Conservation (phyloP, 2,797 vertebrate genomes). For the Geotrypetes seraphini region DNA sequence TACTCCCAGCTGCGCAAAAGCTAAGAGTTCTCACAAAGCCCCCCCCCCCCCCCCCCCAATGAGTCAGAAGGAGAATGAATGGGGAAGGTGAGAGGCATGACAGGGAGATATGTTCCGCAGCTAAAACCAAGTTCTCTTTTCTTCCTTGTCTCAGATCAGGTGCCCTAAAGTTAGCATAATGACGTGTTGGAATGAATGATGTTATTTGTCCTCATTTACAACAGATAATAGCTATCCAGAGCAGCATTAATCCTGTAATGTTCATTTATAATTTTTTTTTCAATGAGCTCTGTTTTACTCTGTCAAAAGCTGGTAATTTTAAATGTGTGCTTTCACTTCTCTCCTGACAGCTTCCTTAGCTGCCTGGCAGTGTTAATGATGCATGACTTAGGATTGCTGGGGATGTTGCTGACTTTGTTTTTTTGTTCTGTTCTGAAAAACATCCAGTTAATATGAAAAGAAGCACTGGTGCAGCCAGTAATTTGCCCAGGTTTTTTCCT, state of each 20-base stretch:
- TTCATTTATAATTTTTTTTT: conserved; percentile 3
- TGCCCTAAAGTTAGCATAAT: not conserved
- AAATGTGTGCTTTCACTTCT: not conserved
- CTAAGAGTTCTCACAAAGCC: not conserved
- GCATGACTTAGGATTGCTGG: not conserved
- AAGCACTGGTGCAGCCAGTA: no score
- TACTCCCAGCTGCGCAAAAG: not conserved
- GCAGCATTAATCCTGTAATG: not conserved
- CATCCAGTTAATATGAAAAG: no score
- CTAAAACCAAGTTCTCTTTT: not conserved
- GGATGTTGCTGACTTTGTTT: no score
- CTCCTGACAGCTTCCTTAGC: not conserved
- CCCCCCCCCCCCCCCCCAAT: no score
- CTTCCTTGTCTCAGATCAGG: not conserved
- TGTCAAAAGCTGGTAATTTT: not conserved
- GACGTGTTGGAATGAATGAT: not conserved
- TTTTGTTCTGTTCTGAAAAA: no score
- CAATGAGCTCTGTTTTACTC: not conserved
- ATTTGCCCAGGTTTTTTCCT: no score
- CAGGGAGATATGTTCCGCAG: not conserved
- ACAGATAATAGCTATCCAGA: not conserved
- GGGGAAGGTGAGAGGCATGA: not conserved
- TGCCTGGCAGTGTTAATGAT: not conserved
- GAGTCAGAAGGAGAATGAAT: not conserved
- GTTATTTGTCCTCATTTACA: not conserved